Base-by-base conservation (phyloP, 1,140 invertebrate species). In the Drosophila ficusphila region DNA sequence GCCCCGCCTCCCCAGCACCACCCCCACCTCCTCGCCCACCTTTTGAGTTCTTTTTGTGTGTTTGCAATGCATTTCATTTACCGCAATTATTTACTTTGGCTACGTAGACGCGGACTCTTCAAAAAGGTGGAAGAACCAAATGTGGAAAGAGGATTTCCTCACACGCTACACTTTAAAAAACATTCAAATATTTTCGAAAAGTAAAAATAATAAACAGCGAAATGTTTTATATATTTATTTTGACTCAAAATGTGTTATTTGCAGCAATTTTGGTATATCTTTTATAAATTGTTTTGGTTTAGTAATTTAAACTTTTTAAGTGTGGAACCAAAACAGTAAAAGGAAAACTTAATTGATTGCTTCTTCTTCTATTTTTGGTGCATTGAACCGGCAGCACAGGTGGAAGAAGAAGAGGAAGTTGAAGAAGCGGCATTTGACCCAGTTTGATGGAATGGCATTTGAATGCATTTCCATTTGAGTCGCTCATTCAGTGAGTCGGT, bases 31-130 rank as follows among this genome's bases (percentile, higher is more conserved):
- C 4, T 8, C 9, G 7, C 19, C 25, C 33, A 19, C 7, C 16
- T 58, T 34, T 47, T 38, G 29, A 38, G 42, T 54, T 54, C 21
- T 68, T 67, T 33, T 21, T n/a, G 57, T 79, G 65, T 58, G 69
- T 79, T 73, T 58, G 62, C 52, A 69, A 9, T 64, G 60, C 60
- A 61, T 53, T 65, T 36, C 51, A 44, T 39, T 65, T 38, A 67
- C 33, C 58, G 51, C 58, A 81, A 81, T 72, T 79, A 76, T 79
- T 76, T 79, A 71, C 53, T 71, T 65, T 54, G 57, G 27, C 46
- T 16, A 2, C 23, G 2, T 4, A 33, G 36, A 38, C 44, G 75
- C 52, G 75, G 47, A 16, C 23, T 25, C 47, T 62, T 75, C 33
- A 71, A 68, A 53, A 62, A 68, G 54, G 31, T 41, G 41, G 25